Percentiles rank a stretch among this genome's conserved stretches.
phyloP scores from a whole-genome alignment of 1,140 invertebrate genomes.

The Zaprionus ghesquierei region DNA sequence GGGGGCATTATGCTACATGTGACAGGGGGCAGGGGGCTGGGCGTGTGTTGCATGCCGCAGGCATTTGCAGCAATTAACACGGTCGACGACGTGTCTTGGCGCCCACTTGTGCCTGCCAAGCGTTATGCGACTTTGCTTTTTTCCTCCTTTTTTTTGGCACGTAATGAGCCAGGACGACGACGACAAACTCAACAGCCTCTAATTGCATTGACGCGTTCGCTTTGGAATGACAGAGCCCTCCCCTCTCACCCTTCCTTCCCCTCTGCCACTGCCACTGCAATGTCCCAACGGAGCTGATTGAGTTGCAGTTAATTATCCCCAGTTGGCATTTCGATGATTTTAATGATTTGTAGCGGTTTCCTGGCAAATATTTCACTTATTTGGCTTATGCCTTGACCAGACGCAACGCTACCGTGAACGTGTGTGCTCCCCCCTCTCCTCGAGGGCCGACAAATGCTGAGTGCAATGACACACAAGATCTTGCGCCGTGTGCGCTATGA shows the following conservation, averaged over 20 bases:
- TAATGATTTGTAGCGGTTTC: slow-evolving; percentile 74
- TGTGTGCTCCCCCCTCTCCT: neutral
- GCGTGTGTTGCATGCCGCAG: slow-evolving; percentile 59
- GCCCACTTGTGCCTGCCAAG: slow-evolving; percentile 60
- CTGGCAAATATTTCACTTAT: slow-evolving; percentile 58
- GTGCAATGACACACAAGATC: slow-evolving; percentile 79
- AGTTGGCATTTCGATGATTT: slow-evolving; percentile 71
- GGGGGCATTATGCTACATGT: slow-evolving; percentile 1
- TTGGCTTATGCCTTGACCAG: slow-evolving; percentile 48
- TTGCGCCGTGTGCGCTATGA: slow-evolving; percentile 67
- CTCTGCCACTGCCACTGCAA: no score
- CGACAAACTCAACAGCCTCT: slow-evolving; percentile 44
- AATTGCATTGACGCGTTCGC: slow-evolving; percentile 71
- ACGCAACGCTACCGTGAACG: neutral
- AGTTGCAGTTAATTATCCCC: slow-evolving; percentile 75
- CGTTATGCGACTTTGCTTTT: slow-evolving; percentile 28
- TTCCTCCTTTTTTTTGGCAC: slow-evolving; percentile 50
- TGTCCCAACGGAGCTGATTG: slow-evolving; percentile 44
- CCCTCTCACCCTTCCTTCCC: neutral
- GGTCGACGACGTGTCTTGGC: slow-evolving; percentile 74
- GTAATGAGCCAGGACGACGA: slow-evolving; percentile 63
- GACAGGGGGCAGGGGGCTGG: no score
- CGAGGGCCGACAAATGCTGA: slow-evolving; percentile 35
- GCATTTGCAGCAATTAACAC: slow-evolving; percentile 79
- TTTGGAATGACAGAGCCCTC: slow-evolving; percentile 41